phyloP scores from a whole-genome alignment of 2,797 vertebrate species.

The Rachycentron canadum region DNA sequence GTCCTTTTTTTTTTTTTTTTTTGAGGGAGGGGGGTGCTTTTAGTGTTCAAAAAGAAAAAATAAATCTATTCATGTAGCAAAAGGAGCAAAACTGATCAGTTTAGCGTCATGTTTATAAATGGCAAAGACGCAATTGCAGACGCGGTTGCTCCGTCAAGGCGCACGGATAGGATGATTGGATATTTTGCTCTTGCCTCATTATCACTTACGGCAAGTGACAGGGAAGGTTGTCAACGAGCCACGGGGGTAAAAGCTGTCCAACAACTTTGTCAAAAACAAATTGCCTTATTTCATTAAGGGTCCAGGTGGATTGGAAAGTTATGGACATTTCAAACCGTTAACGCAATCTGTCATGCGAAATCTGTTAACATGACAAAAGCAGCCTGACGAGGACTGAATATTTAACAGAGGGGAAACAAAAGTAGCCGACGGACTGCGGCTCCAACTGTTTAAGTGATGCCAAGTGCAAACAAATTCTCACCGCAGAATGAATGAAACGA shows the following conservation, averaged over 20 bases:
- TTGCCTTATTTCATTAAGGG: not conserved
- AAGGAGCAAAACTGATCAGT: slow-evolving; percentile 12
- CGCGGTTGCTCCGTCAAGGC: slow-evolving; percentile 53
- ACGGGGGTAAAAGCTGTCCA: not conserved
- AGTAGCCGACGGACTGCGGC: slow-evolving; percentile 9
- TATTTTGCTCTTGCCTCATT: slow-evolving; percentile 48
- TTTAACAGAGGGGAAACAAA: not conserved
- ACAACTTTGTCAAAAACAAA: slow-evolving; percentile 56
- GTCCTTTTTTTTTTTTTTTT: not conserved
- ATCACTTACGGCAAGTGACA: slow-evolving; percentile 50
- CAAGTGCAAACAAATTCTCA: slow-evolving; percentile 48
- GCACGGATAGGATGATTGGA: slow-evolving; percentile 49
- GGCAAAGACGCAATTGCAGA: slow-evolving; percentile 61
- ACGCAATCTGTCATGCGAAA: not conserved
- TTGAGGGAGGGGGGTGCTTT: no score
- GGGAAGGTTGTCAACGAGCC: slow-evolving; percentile 21
- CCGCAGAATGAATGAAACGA: slow-evolving; percentile 58
- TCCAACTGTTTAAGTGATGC: slow-evolving; percentile 24
- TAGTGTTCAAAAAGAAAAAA: not conserved
- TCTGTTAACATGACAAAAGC: not conserved
- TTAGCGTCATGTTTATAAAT: slow-evolving; percentile 29
- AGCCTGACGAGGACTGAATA: not conserved
- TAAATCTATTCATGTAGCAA: not conserved
- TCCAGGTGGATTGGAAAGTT: slow-evolving; percentile 55
- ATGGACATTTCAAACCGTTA: slow-evolving; percentile 16